Evolutionary conservation across 2,113 vertebrate species (phyloP).

Genomic region (Neoarius graeffei): DNA sequence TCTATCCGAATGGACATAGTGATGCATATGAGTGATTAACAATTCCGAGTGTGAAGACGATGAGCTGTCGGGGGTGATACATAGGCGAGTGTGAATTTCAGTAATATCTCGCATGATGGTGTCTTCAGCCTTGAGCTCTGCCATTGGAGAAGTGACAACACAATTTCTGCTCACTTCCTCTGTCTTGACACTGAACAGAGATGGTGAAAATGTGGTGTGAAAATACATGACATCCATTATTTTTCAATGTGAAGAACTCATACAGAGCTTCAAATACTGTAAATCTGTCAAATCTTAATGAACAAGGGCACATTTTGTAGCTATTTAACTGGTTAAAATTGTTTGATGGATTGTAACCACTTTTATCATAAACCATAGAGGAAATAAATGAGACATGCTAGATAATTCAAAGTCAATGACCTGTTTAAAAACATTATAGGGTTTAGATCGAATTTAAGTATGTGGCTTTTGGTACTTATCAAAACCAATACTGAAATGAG

Average conservation of each 20-base stretch:
- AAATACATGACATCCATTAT: not conserved
- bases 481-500: not conserved
- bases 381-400: not conserved
- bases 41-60: slow-evolving; percentile 54
- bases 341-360: not conserved
- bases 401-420: not conserved
- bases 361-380: not conserved
- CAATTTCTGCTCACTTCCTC: slow-evolving; percentile 54
- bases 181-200: slow-evolving; percentile 46
- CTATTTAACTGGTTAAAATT: not conserved
- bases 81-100: slow-evolving; percentile 46
- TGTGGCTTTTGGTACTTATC: too few relatives aligned
- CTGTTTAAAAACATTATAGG: not conserved
- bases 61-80: slow-evolving; percentile 58
- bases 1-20: not conserved
- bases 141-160: slow-evolving; percentile 55
- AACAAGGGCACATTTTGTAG: not conserved
- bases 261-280: not conserved
- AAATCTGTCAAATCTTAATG: not conserved
- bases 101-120: slow-evolving; percentile 55
- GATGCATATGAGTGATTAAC: slow-evolving; percentile 10
- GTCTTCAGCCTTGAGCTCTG: slow-evolving; percentile 58
- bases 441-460: not conserved
- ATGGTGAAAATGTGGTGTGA: slow-evolving; percentile 4
- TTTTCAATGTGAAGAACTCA: not conserved